A percentile compares a stretch with the other conserved stretches of the same genome.
phyloP scores from a whole-genome alignment of 92 coral and sea anemone genomes.

The Pocillopora meandrina region DNA sequence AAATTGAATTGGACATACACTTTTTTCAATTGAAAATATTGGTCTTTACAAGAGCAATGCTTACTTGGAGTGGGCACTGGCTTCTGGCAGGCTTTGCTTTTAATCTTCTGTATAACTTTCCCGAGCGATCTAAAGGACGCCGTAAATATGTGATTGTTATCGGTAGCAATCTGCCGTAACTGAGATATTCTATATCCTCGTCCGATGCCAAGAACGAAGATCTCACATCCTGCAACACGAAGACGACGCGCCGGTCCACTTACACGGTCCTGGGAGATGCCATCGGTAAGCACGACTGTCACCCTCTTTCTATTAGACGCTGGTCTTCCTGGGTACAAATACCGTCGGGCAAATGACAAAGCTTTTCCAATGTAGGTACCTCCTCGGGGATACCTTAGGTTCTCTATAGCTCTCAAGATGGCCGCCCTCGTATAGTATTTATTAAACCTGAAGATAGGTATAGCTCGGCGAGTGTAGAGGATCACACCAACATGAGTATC shows the following conservation, averaged over 20 bases:
- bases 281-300: conserved; percentile 78
- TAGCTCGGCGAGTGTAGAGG: conserved; percentile 70
- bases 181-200: conserved; percentile 44
- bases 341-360: conserved; percentile 54
- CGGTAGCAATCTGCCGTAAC: conserved; percentile 75
- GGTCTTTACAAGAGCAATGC: neutral
- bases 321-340: conserved; percentile 53
- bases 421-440: conserved; percentile 50
- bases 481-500: conserved; percentile 72
- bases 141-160: conserved; percentile 64
- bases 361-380: conserved; percentile 92
- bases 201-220: conserved; percentile 87
- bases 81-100: conserved; percentile 63
- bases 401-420: conserved; percentile 51
- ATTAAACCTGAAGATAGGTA: conserved; percentile 68
- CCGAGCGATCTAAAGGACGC: conserved; percentile 63
- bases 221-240: conserved; percentile 49
- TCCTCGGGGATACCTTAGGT: conserved; percentile 86
- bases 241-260: conserved; percentile 67
- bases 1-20: neutral
- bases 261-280: conserved; percentile 76
- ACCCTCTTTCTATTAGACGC: conserved; percentile 37
- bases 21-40: neutral
- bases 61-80: conserved; percentile 25
- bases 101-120: conserved; percentile 59